Evolutionary conservation across 2,888 invertebrate species (phyloP).

Genomic region (Metellina segmentata): DNA sequence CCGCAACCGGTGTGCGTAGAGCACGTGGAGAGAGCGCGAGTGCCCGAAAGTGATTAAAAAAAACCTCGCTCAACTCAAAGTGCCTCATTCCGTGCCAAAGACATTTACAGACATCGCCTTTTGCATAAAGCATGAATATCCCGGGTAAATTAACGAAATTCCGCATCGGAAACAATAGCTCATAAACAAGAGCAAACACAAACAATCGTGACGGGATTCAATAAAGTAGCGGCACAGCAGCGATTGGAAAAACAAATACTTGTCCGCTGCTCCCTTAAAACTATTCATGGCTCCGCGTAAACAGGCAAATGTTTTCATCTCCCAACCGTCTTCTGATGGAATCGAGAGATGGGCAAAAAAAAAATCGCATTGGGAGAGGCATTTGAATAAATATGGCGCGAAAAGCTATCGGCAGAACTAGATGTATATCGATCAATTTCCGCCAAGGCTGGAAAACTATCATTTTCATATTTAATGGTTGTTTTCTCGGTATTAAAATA

Average conservation of each 20-base stretch:
- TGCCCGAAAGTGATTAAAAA: neutral
- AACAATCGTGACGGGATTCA: slow-evolving; percentile 71
- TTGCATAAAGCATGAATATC: neutral
- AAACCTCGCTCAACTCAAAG: neutral
- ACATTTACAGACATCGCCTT: slow-evolving; percentile 1
- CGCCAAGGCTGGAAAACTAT: slow-evolving; percentile 72
- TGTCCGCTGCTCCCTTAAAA: slow-evolving; percentile 59
- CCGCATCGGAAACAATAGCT: slow-evolving; percentile 38
- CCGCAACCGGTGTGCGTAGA: too few relatives aligned
- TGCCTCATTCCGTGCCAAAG: slow-evolving; percentile 39
- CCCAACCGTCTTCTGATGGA: slow-evolving; percentile 67
- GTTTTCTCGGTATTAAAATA: slow-evolving; percentile 76
- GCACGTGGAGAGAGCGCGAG: too few relatives aligned
- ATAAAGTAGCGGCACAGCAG: slow-evolving; percentile 60
- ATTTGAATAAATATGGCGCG: slow-evolving; percentile 76
- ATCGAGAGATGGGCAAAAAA: slow-evolving; percentile 1
- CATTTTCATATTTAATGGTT: slow-evolving; percentile 77
- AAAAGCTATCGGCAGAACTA: slow-evolving; percentile 68
- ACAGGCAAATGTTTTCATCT: slow-evolving; percentile 63
- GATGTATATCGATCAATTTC: slow-evolving; percentile 75
- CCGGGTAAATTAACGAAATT: slow-evolving; percentile 57
- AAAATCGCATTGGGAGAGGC: slow-evolving; percentile 35
- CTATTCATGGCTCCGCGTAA: slow-evolving; percentile 61
- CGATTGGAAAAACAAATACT: slow-evolving; percentile 75
- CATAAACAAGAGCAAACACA: slow-evolving; percentile 53